Percentiles rank a stretch among this genome's conserved stretches.
Conservation (phyloP, 2,797 vertebrate species). For the Podarcis lilfordi region DNA sequence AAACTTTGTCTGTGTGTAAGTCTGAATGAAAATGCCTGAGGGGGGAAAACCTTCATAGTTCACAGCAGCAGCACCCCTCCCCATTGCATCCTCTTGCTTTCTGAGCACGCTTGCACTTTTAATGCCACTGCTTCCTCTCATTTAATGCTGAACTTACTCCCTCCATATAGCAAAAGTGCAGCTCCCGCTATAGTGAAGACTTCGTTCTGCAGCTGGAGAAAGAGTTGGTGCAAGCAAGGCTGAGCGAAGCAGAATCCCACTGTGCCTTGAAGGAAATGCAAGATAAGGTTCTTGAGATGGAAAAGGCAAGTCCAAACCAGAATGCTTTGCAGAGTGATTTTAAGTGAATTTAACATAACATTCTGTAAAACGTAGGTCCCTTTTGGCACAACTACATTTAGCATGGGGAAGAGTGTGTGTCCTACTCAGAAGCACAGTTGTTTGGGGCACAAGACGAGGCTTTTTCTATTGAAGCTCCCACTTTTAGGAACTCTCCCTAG, state of each 20-base stretch:
- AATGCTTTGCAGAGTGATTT: constrained; percentile 12
- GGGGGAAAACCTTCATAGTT: not conserved
- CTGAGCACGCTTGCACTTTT: constrained; percentile 22
- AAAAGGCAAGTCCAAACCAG: constrained; percentile 84
- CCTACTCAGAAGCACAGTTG: not conserved
- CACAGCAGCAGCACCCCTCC: not conserved
- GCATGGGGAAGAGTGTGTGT: not conserved
- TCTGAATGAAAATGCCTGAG: not conserved
- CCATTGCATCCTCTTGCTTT: constrained; percentile 3
- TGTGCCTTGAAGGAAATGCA: constrained; percentile 98
- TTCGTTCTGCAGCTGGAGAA: constrained; percentile 93
- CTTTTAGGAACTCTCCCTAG: not conserved
- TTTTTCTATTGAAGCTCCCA: not conserved
- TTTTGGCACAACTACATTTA: not conserved
- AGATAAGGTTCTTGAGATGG: constrained; percentile 96
- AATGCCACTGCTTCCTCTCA: constrained; percentile 16
- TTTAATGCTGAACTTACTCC: constrained; percentile 69
- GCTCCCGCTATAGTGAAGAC: constrained; percentile 91
- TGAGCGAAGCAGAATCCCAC: constrained; percentile 96
- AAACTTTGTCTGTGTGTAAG: not conserved
- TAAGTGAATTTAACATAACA: not conserved
- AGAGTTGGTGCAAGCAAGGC: constrained; percentile 93
- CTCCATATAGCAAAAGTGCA: constrained; percentile 85
- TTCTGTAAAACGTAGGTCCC: not conserved
- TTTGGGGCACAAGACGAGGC: not conserved